Percentiles rank a stretch among this genome's conserved stretches.
Evolutionary conservation across 2,888 invertebrate species (phyloP).

Genomic region (Lysandra bellargus): DNA sequence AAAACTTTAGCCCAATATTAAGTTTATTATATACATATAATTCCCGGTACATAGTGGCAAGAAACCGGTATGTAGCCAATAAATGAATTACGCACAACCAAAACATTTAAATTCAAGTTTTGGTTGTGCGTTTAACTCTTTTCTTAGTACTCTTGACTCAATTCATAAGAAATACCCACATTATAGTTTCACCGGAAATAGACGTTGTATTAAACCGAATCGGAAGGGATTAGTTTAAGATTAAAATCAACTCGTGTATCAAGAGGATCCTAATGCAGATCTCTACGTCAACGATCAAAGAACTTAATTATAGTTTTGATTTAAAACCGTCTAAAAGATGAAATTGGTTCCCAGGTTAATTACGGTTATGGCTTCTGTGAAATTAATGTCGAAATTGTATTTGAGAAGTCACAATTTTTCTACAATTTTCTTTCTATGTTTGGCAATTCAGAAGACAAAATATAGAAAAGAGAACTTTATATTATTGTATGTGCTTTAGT

Average conservation of each 20-base stretch:
- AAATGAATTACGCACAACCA: no score
- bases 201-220: not conserved
- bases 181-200: not conserved
- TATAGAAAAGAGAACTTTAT: not conserved
- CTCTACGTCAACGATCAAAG: not conserved
- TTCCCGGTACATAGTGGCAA: no score
- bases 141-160: not conserved
- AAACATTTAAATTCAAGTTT: not conserved
- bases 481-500: not conserved
- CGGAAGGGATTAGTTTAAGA: not conserved
- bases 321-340: slow-evolving; percentile 5
- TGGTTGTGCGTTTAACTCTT: slow-evolving; percentile 9
- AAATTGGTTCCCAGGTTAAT: not conserved
- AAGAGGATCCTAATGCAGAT: not conserved
- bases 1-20: no score
- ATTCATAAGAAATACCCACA: not conserved
- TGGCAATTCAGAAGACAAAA: not conserved
- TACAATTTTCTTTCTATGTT: not conserved
- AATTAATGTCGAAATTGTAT: not conserved
- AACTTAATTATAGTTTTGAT: slow-evolving; percentile 17
- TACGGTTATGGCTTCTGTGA: not conserved
- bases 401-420: not conserved
- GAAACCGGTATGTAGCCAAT: no score
- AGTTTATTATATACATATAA: no score
- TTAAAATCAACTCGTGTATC: not conserved